Conservation (phyloP, 2,113 vertebrate species). For the Acanthochromis polyacanthus region DNA sequence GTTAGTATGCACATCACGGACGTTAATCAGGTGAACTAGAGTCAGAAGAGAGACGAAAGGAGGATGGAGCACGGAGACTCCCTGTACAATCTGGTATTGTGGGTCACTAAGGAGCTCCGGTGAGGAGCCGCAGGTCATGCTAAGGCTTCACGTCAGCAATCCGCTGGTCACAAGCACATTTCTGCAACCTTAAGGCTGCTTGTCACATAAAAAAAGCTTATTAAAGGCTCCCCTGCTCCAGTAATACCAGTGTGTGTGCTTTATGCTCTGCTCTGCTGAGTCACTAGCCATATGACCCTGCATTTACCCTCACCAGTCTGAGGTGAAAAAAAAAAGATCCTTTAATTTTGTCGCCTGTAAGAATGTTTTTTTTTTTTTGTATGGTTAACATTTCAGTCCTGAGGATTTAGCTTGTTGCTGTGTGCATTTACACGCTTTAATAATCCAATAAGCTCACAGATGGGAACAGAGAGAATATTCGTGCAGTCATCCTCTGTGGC, state of each 20-base stretch:
- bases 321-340: not conserved
- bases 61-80: not conserved
- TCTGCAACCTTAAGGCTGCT: constrained; percentile 44
- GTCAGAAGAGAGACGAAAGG: not conserved
- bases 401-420: not conserved
- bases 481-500: constrained; percentile 2
- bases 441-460: constrained; percentile 32
- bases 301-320: constrained; percentile 24
- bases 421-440: constrained; percentile 23
- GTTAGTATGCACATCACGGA: constrained; percentile 12
- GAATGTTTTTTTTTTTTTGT: not conserved
- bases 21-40: not conserved
- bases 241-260: constrained; percentile 26
- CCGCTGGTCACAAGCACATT: constrained; percentile 60
- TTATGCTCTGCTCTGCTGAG: constrained; percentile 35
- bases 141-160: constrained; percentile 38
- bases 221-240: constrained; percentile 49
- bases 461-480: constrained; percentile 32
- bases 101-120: constrained; percentile 22
- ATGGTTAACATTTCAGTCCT: not conserved
- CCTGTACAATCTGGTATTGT: constrained; percentile 10
- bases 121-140: constrained; percentile 4
- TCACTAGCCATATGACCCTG: constrained; percentile 23
- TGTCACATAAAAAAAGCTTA: constrained; percentile 56
- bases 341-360: not conserved